Conservation (phyloP, 2,113 vertebrate genomes). For the Ochotona curzoniae region DNA sequence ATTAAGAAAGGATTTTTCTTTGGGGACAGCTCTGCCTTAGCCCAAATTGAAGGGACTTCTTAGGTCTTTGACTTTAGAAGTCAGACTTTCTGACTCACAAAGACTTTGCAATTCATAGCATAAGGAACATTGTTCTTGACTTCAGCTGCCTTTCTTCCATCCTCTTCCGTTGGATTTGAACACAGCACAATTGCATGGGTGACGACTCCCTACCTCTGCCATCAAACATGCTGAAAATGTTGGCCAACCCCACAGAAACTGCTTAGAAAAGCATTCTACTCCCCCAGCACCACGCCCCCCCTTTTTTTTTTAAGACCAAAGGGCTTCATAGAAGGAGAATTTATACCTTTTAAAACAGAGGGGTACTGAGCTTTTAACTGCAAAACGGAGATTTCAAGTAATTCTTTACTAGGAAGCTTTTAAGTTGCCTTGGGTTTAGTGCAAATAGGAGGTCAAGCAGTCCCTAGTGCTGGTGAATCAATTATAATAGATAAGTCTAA, state of each 20-base stretch:
- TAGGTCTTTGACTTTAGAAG: neutral
- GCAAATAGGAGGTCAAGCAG: neutral
- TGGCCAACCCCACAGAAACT: neutral
- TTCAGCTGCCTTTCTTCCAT: neutral
- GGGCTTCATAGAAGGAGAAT: neutral
- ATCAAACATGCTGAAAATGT: neutral
- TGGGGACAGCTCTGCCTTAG: neutral
- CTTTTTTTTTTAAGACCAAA: constrained; percentile 5
- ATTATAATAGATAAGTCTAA: neutral
- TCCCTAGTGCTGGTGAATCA: neutral
- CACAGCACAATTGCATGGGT: neutral
- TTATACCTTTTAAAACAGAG: neutral
- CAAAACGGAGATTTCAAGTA: neutral
- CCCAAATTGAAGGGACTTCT: neutral
- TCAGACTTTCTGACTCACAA: neutral
- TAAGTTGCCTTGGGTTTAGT: neutral
- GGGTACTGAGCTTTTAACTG: neutral
- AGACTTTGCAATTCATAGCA: neutral
- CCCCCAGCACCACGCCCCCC: no score
- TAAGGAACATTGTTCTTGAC: neutral
- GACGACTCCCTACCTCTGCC: neutral
- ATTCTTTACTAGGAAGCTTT: neutral
- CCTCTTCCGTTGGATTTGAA: neutral
- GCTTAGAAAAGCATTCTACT: neutral
- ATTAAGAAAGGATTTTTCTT: neutral